Evolutionary conservation across 2,113 vertebrate species (phyloP), one percentile per base, ranked within the genome.

Genomic region (Alligator mississippiensis): DNA sequence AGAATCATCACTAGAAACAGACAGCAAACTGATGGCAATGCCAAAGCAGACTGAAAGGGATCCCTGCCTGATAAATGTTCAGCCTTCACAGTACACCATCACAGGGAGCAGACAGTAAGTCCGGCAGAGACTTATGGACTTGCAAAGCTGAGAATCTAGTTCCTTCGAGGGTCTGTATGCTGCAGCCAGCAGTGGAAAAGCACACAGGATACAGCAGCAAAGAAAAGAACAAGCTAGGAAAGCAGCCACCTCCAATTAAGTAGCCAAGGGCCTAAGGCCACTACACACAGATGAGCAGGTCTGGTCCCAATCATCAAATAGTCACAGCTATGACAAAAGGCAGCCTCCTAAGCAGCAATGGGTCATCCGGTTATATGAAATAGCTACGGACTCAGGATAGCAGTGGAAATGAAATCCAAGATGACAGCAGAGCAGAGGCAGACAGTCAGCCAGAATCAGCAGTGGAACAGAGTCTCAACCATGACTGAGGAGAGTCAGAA

Each of bases 171-270:
- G 2, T 1, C 11, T 79, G n/a, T 13, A 84, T 60, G 84, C 27
- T 25, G 25, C 76, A 18, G 62, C 17, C 4, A 72, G 76, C 13
- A 80, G 28, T 68, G 54, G 25, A 93, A 38, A 5, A 22, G 30
- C 0, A 0, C 85, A 17, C 4, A 54, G 57, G 25, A 86, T 30
- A 80, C 16, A 0, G 1, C 89, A 82, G 18, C 38, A 80, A 55
- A 4, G 60, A 77, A 77, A 13, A 60, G 21, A 30, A 68, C 22
- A 13, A 30, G 5, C 13, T 57, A 7, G 11, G 0, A 77, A 85
- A 24, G 25, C 27, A 93, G 30, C 15, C 34, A 83, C 61, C 9
- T 19, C 4, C n/a, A 79, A 66, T 27, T 58, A 22, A 15, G 18
- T 28, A 3, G 24, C 55, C 1, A 0, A 89, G 58, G 75, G 38